Evolutionary conservation across 1,140 invertebrate genomes (phyloP), one percentile per base, ranked within the genome.

Genomic region (Zaprionus davidi): DNA sequence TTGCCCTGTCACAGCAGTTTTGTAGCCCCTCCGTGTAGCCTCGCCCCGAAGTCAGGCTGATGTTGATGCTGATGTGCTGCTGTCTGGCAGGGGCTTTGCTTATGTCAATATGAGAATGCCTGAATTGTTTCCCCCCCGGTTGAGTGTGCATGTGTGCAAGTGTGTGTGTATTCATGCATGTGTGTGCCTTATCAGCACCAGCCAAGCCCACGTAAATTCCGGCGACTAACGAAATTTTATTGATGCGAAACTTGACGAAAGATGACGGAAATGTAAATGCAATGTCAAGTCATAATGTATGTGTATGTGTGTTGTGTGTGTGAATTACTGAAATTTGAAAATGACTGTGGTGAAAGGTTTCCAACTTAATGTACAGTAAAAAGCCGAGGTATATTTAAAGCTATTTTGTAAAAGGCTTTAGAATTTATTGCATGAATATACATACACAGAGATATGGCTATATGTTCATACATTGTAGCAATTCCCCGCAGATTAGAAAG

Each of bases 21-120:
- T 53, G 13, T 36, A 22, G 24, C 24, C 46, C 34, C 22, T 22
- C 22, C 34, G 36, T 53, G 13, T 36, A 22, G 24, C 24, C 46
- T 24, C 31, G 28, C 17, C 12, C 3, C 26, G 1, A 3, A 15
- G 11, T 60, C 6, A 4, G 13, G 11, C 53, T 31, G n/a, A 5
- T 51, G 46, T 51, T 64, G 62, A 31, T 62, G 58, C 38, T 76
- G 46, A 57, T 68, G 67, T 72, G 67, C 46, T 71, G 76, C 28
- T 59, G 77, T 64, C 68, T 79, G 71, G 38, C 63, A 34, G 34
- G 34, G 53, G 51, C 66, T 76, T 70, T 69, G 65, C 67, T 74
- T 72, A 63, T 83, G 81, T 80, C 81, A 80, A 80, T 70, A 80
- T 55, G 44, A 56, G 63, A 55, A 56, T 79, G 55, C 34, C 41